phyloP scores from a whole-genome alignment of 2,888 invertebrate species.

The Latrodectus hesperus region DNA sequence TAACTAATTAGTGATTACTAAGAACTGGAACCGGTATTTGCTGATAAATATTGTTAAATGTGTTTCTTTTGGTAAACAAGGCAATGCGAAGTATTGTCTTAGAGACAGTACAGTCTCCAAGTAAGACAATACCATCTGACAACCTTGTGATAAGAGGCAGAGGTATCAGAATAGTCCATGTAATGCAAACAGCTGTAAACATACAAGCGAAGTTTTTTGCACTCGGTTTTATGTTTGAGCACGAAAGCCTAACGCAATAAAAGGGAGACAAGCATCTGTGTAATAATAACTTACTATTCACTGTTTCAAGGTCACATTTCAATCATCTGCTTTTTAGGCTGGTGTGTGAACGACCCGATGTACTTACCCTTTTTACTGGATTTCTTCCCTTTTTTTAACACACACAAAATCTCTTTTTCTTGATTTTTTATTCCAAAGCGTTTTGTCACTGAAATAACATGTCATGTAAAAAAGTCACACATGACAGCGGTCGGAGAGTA shows the following conservation, averaged over 20 bases:
- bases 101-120: too few species aligned
- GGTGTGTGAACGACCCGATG: conserved; percentile 57
- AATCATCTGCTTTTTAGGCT: conserved; percentile 46
- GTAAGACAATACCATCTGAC: too few species aligned
- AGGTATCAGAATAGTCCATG: conserved; percentile 31
- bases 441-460: conserved; percentile 25
- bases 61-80: too few species aligned
- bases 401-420: neutral
- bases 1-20: too few species aligned
- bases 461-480: conserved; percentile 36
- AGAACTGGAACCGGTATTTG: too few species aligned
- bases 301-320: conserved; percentile 67
- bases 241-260: conserved; percentile 56
- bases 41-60: too few species aligned
- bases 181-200: conserved; percentile 61
- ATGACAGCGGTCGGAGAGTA: conserved; percentile 7
- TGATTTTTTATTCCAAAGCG: conserved; percentile 5
- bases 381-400: conserved; percentile 23
- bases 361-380: conserved; percentile 34
- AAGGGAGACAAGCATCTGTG: conserved; percentile 62
- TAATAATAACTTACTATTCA: conserved; percentile 68
- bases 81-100: too few species aligned
- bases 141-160: conserved; percentile 1
- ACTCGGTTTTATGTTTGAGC: conserved; percentile 54
- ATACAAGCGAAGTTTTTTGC: conserved; percentile 40